Base-by-base conservation (phyloP, 2,888 invertebrate genomes). In the Sinelater perroti region DNA sequence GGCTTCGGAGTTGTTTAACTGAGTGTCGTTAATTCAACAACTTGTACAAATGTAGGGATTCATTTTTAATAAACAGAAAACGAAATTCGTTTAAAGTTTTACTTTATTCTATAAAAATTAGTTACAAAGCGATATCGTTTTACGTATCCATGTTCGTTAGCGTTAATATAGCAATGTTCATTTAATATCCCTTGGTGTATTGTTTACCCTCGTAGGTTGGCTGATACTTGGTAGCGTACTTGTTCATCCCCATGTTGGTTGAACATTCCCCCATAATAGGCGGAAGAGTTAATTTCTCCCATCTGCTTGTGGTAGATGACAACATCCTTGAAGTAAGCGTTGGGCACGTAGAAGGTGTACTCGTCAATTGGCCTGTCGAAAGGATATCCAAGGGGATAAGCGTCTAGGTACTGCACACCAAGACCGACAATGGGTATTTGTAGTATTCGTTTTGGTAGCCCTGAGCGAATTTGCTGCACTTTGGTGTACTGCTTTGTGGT, bases 351-450 rank as follows among this genome's bases (percentile, higher is more conserved):
- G 81, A 86, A 89, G 60, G 79, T 80, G 42, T 77, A 77, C 36
- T 84, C 79, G 44, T 85, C 80, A 69, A 88, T 82, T 14, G 80
- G 79, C 66, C 88, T 86, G 72, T 91, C 90, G 72, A 91, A 83
- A 60, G 91, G 91, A 82, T 85, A 91, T 49, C 88, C 89, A 69
- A 87, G 80, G 35, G 89, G 83, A 73, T 83, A 82, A 64, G 80
- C 82, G 74, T 90, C 89, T 7, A 54, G 21, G 28, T 47, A 54
- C 28, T 56, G 56, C 3, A 46, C 45, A 28, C 66, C 66, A 51
- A 60, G 62, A 14, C 69, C 70, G 8, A 68, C 67, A 14, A 56
- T 26, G 69, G 66, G 36, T 64, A 67, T 49, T 55, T 55, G 51
- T 31, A 52, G 51, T 59, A 30, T 26, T 61, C 46, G 47, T 47